Percentiles rank a stretch among this genome's conserved stretches.
Evolutionary conservation across 2,888 invertebrate genomes (phyloP).

Genomic region (Parnassius orleans): DNA sequence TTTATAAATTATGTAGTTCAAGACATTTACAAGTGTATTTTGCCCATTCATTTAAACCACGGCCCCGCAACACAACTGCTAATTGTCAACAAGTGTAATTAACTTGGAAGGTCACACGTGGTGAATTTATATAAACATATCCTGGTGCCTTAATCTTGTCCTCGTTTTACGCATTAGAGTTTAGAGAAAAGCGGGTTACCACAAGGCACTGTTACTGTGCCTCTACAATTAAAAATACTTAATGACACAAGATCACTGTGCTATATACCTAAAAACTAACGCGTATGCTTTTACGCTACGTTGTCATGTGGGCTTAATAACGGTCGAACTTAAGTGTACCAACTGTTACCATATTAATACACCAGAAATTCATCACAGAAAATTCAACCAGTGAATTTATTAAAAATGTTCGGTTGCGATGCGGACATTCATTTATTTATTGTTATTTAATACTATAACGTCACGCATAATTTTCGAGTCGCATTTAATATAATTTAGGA

Average conservation of each 20-base stretch:
- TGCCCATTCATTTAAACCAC: neutral
- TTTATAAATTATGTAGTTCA: too few species aligned
- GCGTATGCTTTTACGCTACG: slow-evolving; percentile 17
- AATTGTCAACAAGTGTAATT: slow-evolving; percentile 22
- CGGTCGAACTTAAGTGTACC: slow-evolving; percentile 15
- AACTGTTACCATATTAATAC: slow-evolving; percentile 14
- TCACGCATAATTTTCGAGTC: neutral
- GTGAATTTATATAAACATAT: slow-evolving; percentile 19
- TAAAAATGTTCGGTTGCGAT: slow-evolving; percentile 11
- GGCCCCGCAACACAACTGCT: slow-evolving; percentile 11
- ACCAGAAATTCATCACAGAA: slow-evolving; percentile 16
- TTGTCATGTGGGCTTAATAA: slow-evolving; percentile 25
- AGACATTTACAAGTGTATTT: too few species aligned
- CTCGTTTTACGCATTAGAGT: slow-evolving; percentile 18
- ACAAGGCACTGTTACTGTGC: slow-evolving; percentile 10
- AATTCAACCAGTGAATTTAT: slow-evolving; percentile 13
- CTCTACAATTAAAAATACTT: slow-evolving; percentile 25
- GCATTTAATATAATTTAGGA: too few species aligned
- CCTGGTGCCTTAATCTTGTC: slow-evolving; percentile 24
- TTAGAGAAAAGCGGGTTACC: slow-evolving; percentile 19
- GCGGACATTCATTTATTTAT: slow-evolving; percentile 7
- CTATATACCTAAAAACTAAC: slow-evolving; percentile 8
- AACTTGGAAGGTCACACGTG: slow-evolving; percentile 23
- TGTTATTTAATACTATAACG: neutral
- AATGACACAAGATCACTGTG: slow-evolving; percentile 15